Evolutionary conservation across 2,888 invertebrate species (phyloP).

Genomic region (Epicampocera succincta): DNA sequence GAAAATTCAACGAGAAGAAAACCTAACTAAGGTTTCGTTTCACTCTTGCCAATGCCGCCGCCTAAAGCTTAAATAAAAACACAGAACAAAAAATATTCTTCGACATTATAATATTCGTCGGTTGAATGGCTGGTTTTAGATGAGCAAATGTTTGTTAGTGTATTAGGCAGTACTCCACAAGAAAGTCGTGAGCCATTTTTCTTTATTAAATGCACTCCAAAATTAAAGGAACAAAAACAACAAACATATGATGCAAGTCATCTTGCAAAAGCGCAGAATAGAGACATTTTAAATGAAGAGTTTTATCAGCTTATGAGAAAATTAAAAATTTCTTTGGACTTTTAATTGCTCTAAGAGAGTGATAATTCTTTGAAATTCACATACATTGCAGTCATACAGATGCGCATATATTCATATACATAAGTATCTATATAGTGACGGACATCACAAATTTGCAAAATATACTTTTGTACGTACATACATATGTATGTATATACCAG

Average conservation of each 20-base stretch:
- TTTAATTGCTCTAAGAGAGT: constrained; percentile 64
- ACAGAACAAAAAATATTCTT: constrained; percentile 74
- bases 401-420: neutral
- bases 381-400: neutral
- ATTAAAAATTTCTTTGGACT: constrained; percentile 37
- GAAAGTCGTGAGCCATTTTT: constrained; percentile 63
- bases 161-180: constrained; percentile 50
- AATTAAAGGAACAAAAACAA: constrained; percentile 19
- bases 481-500: neutral
- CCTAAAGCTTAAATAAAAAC: constrained; percentile 75
- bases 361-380: constrained; percentile 47
- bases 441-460: too few relatives aligned
- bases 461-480: too few relatives aligned
- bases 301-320: constrained; percentile 49
- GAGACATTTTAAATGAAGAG: constrained; percentile 44
- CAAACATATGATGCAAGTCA: constrained; percentile 58
- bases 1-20: constrained; percentile 57
- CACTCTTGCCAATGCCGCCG: constrained; percentile 76
- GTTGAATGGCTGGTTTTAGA: constrained; percentile 39
- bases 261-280: constrained; percentile 57
- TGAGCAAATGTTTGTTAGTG: constrained; percentile 14
- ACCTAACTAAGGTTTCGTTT: constrained; percentile 71
- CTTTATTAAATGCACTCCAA: constrained; percentile 64
- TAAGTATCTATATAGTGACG: neutral
- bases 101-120: constrained; percentile 71